Evolutionary conservation across 2,888 invertebrate species (phyloP).

Genomic region (Ormyrus rosae): DNA sequence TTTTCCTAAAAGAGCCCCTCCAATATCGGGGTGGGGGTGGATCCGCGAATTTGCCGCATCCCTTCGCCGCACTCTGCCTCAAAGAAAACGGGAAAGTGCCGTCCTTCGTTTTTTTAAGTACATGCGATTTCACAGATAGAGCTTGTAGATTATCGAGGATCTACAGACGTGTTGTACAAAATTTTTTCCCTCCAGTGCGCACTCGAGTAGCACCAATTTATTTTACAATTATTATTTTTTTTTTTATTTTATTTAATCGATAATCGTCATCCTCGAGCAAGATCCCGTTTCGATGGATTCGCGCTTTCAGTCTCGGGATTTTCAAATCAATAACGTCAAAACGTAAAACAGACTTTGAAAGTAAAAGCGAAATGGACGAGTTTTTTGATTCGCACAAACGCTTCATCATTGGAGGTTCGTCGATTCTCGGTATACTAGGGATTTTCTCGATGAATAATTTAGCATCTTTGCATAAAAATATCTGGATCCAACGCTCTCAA

Average conservation of each 20-base stretch:
- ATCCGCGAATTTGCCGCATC: slow-evolving; percentile 31
- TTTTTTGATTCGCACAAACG: slow-evolving; percentile 15
- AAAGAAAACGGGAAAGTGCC: slow-evolving; percentile 1
- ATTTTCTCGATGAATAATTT: background rate
- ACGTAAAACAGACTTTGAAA: slow-evolving; percentile 22
- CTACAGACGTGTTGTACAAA: slow-evolving; percentile 41
- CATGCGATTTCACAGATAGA: slow-evolving; percentile 35
- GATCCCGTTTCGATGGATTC: slow-evolving; percentile 41
- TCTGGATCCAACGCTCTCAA: background rate
- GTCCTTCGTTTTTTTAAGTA: slow-evolving; percentile 30
- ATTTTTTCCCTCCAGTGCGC: slow-evolving; percentile 37
- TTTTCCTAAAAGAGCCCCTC: slow-evolving; percentile 16
- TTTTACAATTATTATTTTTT: too few relatives aligned
- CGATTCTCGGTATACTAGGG: background rate
- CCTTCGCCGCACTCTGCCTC: slow-evolving; percentile 44
- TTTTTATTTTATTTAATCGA: slow-evolving; percentile 15
- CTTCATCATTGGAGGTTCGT: background rate
- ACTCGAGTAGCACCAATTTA: slow-evolving; percentile 51
- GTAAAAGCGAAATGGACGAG: slow-evolving; percentile 47
- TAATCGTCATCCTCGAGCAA: slow-evolving; percentile 46
- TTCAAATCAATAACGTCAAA: slow-evolving; percentile 29
- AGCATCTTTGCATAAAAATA: slow-evolving; percentile 7
- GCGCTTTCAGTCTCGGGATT: slow-evolving; percentile 49
- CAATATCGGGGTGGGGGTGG: background rate
- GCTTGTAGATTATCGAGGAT: slow-evolving; percentile 24